phyloP scores from a whole-genome alignment of 2,113 vertebrate species.

The Apteryx mantelli region DNA sequence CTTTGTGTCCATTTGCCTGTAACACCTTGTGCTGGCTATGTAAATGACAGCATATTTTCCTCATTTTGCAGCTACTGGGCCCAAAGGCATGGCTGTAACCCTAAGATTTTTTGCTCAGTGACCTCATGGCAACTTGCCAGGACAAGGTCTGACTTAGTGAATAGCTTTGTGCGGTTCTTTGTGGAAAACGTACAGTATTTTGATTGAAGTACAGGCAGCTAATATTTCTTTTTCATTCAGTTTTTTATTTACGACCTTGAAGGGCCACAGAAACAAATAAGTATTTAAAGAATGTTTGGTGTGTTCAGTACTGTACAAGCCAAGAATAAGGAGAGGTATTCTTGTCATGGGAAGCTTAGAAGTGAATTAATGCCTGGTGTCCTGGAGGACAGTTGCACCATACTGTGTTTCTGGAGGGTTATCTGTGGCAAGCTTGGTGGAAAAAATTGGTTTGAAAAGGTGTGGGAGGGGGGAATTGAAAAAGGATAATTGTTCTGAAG shows the following conservation, averaged over 20 bases:
- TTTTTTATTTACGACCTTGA: background rate
- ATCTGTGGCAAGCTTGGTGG: background rate
- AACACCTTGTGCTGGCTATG: background rate
- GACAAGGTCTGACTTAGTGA: background rate
- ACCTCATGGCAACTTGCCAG: background rate
- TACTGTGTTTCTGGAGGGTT: background rate
- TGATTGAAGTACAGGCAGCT: background rate
- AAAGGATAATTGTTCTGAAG: background rate
- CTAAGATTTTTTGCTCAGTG: background rate
- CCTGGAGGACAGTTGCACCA: background rate
- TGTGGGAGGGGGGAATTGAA: background rate
- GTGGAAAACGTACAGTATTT: background rate
- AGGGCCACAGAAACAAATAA: background rate
- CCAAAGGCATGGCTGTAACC: background rate
- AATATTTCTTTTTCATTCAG: background rate
- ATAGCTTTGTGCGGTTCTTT: background rate
- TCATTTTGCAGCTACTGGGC: background rate
- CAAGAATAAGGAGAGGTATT: background rate
- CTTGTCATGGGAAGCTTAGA: background rate
- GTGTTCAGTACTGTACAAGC: background rate
- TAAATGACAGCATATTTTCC: background rate
- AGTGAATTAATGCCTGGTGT: background rate
- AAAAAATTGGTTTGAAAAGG: background rate
- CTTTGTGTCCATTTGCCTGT: background rate
- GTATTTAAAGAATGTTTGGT: background rate